Evolutionary conservation across 2,888 invertebrate species (phyloP), one percentile per base, ranked within the genome.

Genomic region (Eilema depressum): DNA sequence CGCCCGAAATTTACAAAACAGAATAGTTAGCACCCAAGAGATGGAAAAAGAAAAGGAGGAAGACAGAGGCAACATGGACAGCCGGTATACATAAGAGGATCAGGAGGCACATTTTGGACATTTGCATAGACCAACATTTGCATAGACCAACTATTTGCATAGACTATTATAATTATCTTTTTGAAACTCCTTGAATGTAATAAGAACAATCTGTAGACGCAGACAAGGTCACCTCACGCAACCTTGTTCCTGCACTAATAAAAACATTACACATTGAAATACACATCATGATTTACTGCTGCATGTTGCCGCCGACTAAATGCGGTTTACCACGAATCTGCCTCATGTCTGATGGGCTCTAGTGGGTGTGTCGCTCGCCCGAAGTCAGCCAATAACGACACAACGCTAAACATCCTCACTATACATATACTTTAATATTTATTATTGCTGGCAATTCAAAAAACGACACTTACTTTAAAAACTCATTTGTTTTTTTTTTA

Each of bases 301-400:
- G 63, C 23, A 37, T 17, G 23, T 63, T 41, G 20, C 65, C 47
- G 57, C 71, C 65, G 28, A 10, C 60, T 11, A n/a, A 37, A 66
- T 14, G n/a, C 12, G 33, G 23, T 57, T 41, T 12, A 61, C 17
- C 63, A 64, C 59, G 60, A 56, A 41, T 69, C 33, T 56, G 56
- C 67, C 64, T 80, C 56, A 57, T 66, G 30, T 65, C 70, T 63
- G 68, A 68, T 71, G 73, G 69, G 47, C 17, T 23, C 68, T 69
- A 25, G 79, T 79, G 80, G 82, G 82, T 59, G 82, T 74, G 81
- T 72, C 71, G 68, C 25, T 14, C 25, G 41, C 53, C 47, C 62
- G 41, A 37, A 63, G n/a, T 14, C 70, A 33, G 65, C 80, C 81
- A 81, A 80, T 80, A 61, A 68, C 61, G 28, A 60, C 25, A 41